phyloP scores from a whole-genome alignment of 2,888 invertebrate genomes.

The Trichacis sp. region DNA sequence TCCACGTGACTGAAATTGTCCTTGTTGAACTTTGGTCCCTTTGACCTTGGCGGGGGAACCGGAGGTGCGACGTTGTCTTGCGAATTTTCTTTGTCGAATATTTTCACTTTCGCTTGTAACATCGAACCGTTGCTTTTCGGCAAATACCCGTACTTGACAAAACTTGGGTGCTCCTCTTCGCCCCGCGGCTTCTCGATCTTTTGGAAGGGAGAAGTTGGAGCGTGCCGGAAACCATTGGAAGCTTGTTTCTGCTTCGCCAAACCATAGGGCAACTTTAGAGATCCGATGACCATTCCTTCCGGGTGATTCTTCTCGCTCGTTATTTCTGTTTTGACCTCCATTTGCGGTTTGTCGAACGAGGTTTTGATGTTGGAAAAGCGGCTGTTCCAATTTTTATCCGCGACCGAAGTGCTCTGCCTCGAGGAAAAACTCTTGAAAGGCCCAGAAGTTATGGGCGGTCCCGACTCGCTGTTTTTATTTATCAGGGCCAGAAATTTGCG shows the following conservation, averaged over 20 bases:
- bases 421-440: constrained; percentile 59
- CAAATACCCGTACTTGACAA: constrained; percentile 47
- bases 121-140: constrained; percentile 49
- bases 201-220: constrained; percentile 62
- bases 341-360: constrained; percentile 76
- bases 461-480: constrained; percentile 75
- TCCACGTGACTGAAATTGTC: constrained; percentile 17
- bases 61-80: constrained; percentile 15
- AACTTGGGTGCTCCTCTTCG: constrained; percentile 31
- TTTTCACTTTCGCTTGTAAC: constrained; percentile 55
- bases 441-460: constrained; percentile 25
- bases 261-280: constrained; percentile 25
- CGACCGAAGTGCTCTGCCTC: constrained; percentile 47
- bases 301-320: not conserved
- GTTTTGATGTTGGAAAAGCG: constrained; percentile 88
- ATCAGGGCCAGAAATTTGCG: constrained; percentile 86
- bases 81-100: constrained; percentile 50
- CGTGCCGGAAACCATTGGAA: constrained; percentile 57
- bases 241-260: constrained; percentile 23
- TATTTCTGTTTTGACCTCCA: constrained; percentile 1
- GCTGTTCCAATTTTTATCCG: constrained; percentile 80
- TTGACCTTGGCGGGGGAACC: constrained; percentile 24
- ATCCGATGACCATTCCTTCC: constrained; percentile 21
- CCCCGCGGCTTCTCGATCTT: constrained; percentile 50
- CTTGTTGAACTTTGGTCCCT: constrained; percentile 37